Evolutionary conservation across 2,113 vertebrate species (phyloP).

Genomic region (Larimichthys crocea): DNA sequence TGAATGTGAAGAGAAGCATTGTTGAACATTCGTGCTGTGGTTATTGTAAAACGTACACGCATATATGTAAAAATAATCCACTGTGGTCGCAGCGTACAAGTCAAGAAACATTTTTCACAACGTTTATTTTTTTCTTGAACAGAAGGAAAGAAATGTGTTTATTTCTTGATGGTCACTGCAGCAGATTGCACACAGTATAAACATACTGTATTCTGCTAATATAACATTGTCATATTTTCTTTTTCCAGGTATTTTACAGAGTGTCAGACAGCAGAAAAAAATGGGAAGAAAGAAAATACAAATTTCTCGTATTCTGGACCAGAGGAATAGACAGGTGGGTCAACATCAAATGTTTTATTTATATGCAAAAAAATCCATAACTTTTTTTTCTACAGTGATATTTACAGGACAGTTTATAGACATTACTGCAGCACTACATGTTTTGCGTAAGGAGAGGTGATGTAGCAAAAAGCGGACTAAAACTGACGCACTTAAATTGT

Average conservation of each 20-base stretch:
- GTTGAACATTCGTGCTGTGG: not conserved
- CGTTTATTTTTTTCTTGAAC: not conserved
- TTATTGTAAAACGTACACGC: not conserved
- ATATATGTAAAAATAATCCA: not conserved
- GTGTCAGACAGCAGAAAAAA: constrained; percentile 29
- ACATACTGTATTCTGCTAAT: not conserved
- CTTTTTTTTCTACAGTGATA: not conserved
- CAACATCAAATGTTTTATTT: not conserved
- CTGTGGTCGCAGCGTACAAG: not conserved
- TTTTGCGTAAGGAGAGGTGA: not conserved
- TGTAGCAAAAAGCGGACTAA: not conserved
- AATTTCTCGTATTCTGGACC: constrained; percentile 95
- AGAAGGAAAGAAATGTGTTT: not conserved
- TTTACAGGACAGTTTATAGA: not conserved
- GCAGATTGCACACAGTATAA: not conserved
- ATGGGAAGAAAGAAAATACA: constrained; percentile 99
- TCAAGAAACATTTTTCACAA: not conserved
- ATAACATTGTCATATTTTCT: not conserved
- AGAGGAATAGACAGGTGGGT: constrained; percentile 93
- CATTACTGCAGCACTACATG: not conserved
- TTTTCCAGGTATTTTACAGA: constrained; percentile 50
- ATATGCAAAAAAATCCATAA: not conserved
- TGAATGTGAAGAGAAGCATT: not conserved
- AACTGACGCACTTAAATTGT: not conserved
- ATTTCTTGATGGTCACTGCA: not conserved